A percentile compares a stretch with the other conserved stretches of the same genome.
Conservation (phyloP, 1,140 invertebrate species). For the Diabrotica undecimpunctata region DNA sequence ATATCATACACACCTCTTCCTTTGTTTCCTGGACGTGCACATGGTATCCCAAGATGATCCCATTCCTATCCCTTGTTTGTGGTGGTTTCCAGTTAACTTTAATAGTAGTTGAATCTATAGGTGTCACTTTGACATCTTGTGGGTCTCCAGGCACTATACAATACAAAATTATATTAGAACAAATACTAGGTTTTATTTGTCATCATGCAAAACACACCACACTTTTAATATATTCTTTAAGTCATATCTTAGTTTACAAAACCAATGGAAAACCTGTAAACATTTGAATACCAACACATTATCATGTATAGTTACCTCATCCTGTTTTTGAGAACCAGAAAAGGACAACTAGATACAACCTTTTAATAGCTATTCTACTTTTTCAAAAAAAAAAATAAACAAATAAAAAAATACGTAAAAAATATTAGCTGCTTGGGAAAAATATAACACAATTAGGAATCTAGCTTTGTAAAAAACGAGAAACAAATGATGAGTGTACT, state of each 20-base stretch:
- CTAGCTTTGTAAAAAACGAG: constrained; percentile 11
- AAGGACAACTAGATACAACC: constrained; percentile 15
- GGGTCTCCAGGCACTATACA: constrained; percentile 93
- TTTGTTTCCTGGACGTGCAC: constrained; percentile 90
- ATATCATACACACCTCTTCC: constrained; percentile 62
- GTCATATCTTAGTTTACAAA: not conserved
- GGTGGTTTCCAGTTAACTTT: constrained; percentile 90
- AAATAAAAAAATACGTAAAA: constrained; percentile 24
- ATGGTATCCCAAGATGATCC: constrained; percentile 95
- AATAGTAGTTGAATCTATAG: constrained; percentile 90
- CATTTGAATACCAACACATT: constrained; percentile 54
- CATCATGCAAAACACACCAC: constrained; percentile 43
- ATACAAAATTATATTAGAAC: constrained; percentile 19
- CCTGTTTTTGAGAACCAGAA: constrained; percentile 41
- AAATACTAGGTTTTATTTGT: constrained; percentile 8
- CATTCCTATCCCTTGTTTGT: constrained; percentile 84
- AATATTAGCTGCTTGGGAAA: constrained; percentile 5
- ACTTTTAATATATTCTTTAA: constrained; percentile 33
- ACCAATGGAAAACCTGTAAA: constrained; percentile 29
- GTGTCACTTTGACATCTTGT: constrained; percentile 78
- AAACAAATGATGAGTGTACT: too few relatives aligned
- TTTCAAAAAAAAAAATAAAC: constrained; percentile 29
- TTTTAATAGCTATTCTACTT: constrained; percentile 18
- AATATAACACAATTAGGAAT: constrained; percentile 9
- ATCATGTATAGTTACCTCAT: constrained; percentile 46